Conservation (phyloP, 2,797 vertebrate genomes). For the Pangasius krempfi region DNA sequence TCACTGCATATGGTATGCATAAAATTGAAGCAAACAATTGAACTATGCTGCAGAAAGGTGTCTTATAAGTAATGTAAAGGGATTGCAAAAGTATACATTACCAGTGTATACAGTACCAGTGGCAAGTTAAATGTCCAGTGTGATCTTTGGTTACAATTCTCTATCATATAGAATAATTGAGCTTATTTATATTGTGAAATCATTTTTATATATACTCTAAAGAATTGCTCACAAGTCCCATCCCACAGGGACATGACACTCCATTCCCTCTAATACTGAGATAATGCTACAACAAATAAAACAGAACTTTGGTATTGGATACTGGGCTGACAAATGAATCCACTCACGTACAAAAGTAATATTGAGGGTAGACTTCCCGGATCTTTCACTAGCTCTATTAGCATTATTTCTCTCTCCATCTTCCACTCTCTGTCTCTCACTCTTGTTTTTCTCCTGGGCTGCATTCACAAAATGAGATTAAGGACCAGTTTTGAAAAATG, state of each 20-base stretch:
- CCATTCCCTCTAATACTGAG: constrained; percentile 8
- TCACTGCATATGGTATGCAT: background rate
- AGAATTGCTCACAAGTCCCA: background rate
- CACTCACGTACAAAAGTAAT: constrained; percentile 36
- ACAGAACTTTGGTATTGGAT: constrained; percentile 4
- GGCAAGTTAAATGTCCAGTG: background rate
- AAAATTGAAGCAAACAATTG: background rate
- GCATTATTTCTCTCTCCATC: constrained; percentile 18
- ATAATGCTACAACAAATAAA: constrained; percentile 22
- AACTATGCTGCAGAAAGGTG: background rate
- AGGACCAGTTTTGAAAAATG: constrained; percentile 66
- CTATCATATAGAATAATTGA: background rate
- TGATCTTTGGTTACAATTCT: background rate
- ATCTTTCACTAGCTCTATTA: constrained; percentile 27
- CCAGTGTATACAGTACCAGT: background rate
- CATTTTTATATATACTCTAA: background rate
- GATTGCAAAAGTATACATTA: background rate
- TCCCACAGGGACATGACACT: background rate
- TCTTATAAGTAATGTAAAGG: background rate
- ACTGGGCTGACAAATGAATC: constrained; percentile 34
- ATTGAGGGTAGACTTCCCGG: constrained; percentile 1
- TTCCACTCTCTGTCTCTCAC: background rate
- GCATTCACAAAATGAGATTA: constrained; percentile 61
- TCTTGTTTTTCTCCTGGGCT: constrained; percentile 27
- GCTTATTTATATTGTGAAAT: background rate